These are phyloP conservation scores for Drepanosiphum platanoidis DNA, from an alignment of 2,888 invertebrate genomes.

Conservation along the genomic window DNA sequence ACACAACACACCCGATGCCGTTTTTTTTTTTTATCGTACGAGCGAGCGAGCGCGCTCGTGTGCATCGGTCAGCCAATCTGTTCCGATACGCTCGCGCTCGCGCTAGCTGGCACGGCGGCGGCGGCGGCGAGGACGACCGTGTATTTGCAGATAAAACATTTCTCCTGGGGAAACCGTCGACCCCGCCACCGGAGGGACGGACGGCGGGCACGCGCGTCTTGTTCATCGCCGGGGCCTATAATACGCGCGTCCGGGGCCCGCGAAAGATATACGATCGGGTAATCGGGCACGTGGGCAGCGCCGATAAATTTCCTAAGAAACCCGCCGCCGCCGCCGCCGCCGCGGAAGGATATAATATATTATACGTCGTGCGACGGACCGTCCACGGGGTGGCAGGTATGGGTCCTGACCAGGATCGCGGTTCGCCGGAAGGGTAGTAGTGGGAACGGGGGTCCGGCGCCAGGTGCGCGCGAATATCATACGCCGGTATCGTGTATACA, in stretches of 20 bases:
- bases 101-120: too few species aligned
- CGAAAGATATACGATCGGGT: background rate
- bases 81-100: background rate
- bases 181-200: background rate
- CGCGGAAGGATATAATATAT: background rate
- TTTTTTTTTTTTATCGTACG: background rate
- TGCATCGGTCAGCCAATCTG: conserved; percentile 25
- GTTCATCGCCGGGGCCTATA: background rate
- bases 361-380: background rate
- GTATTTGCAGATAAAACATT: conserved; percentile 3
- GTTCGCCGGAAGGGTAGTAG: too few species aligned
- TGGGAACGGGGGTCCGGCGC: too few species aligned
- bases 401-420: background rate
- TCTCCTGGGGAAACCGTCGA: background rate
- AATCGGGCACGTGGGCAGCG: background rate
- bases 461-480: background rate
- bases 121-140: too few species aligned
- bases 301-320: background rate
- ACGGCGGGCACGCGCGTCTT: background rate
- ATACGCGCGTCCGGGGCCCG: background rate
- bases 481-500: too few species aligned
- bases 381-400: background rate
- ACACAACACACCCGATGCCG: background rate
- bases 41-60: background rate
- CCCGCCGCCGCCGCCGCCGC: background rate